Evolutionary conservation across 2,797 vertebrate genomes (phyloP).

Genomic region (Microcaecilia unicolor): DNA sequence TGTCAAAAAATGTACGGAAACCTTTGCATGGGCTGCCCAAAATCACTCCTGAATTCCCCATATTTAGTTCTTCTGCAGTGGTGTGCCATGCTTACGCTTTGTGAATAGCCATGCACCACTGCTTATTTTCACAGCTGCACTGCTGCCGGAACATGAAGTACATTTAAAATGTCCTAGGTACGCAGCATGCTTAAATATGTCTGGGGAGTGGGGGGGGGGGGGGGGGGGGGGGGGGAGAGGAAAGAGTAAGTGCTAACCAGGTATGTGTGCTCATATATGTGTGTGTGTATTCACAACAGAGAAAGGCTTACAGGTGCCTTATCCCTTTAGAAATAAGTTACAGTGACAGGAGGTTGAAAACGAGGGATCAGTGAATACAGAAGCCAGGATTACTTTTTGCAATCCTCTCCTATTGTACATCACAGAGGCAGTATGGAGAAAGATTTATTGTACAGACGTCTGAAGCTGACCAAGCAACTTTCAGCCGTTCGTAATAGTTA

Average conservation of each 20-base stretch:
- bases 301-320: slow-evolving; percentile 37
- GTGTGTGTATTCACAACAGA: neutral
- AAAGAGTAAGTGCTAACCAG: neutral
- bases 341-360: slow-evolving; percentile 41
- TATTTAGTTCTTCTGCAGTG: neutral
- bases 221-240: too few relatives aligned
- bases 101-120: slow-evolving; percentile 17
- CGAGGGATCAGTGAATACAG: slow-evolving; percentile 35
- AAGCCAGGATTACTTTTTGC: slow-evolving; percentile 32
- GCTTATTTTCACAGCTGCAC: slow-evolving; percentile 27
- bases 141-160: slow-evolving; percentile 13
- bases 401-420: slow-evolving; percentile 37
- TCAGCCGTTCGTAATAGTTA: too few relatives aligned
- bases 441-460: slow-evolving; percentile 45
- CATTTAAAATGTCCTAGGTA: neutral
- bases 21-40: too few relatives aligned
- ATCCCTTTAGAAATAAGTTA: slow-evolving; percentile 46
- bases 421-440: slow-evolving; percentile 36
- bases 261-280: neutral
- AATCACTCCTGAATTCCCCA: neutral
- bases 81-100: slow-evolving; percentile 16
- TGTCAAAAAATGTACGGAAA: too few relatives aligned
- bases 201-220: too few relatives aligned
- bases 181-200: too few relatives aligned
- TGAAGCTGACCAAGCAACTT: slow-evolving; percentile 57